Base-by-base conservation (phyloP, 2,797 vertebrate genomes). In the Darevskia mixta region DNA sequence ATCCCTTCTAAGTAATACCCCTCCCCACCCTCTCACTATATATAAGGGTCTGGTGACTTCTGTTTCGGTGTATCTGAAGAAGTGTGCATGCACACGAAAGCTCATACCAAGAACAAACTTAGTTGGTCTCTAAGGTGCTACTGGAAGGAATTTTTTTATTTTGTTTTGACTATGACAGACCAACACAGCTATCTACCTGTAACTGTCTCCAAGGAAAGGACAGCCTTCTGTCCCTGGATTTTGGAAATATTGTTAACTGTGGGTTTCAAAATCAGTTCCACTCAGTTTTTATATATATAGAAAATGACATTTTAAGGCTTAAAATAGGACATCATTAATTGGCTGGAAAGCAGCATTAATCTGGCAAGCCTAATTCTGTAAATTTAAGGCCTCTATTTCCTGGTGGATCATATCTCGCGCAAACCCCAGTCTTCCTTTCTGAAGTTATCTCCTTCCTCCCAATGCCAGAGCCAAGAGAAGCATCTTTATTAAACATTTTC, bases 401-500 rank as follows among this genome's bases (percentile, higher is more conserved):
- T 71, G 69, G 85, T 58, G 81, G 82, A 71, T 89, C 81, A 25
- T 2, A 72, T 73, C 88, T 78, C 76, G 43, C 85, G 82, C 83
- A 90, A 86, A 94, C 85, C 87, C 87, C 86, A 85, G 85, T 80
- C 43, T 41, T 90, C 87, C 79, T 90, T 89, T n/a, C 32, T 73
- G 83, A 88, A 64, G 27, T 83, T 64, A 5, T 86, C 92, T 87
- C 85, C 1, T 91, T 93, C 83, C 61, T 91, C 93, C 83, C 55
- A 92, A 92, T 78, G 83, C 86, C 77, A 92, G 69, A 89, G 80
- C 81, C 43, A 41, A 43, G n/a, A 80, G 88, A 90, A 86, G 86
- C 90, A 32, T 73, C 89, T 92, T 93, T 86, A 41, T 85, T 45
- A 35, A 90, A 71, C 11, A 32, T 93, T 95, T 93, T 92, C 89